phyloP scores from a whole-genome alignment of 2,888 invertebrate species.

The Zygothrica quintamaculata region DNA sequence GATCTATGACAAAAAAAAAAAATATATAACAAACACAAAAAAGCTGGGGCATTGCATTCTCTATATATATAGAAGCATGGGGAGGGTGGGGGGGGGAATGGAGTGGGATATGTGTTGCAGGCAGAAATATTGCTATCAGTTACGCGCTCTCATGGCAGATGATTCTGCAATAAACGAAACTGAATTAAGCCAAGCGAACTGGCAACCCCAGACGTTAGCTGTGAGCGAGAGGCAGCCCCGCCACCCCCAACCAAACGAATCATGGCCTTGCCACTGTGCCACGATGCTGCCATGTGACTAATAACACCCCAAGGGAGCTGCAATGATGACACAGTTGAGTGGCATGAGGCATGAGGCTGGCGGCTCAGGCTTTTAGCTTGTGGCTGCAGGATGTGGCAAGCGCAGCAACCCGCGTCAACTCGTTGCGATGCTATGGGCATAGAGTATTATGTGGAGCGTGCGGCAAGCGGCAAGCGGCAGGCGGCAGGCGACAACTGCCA shows the following conservation, averaged over 20 bases:
- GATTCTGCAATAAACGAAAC: slow-evolving; percentile 55
- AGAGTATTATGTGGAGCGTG: slow-evolving; percentile 3
- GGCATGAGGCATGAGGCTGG: background rate
- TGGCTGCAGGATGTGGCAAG: too few species aligned
- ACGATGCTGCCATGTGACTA: slow-evolving; percentile 73
- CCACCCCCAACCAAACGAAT: slow-evolving; percentile 9
- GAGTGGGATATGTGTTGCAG: background rate
- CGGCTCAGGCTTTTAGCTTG: background rate
- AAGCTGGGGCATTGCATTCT: too few species aligned
- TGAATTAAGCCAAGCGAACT: slow-evolving; percentile 56
- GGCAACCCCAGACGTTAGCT: slow-evolving; percentile 32
- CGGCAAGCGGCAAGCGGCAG: slow-evolving; percentile 13
- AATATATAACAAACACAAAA: too few species aligned
- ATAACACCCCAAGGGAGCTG: slow-evolving; percentile 81
- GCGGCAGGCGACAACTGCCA: slow-evolving; percentile 52
- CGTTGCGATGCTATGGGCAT: too few species aligned
- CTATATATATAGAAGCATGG: too few species aligned
- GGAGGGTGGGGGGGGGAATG: background rate
- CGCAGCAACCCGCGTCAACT: too few species aligned
- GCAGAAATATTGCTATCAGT: slow-evolving; percentile 50
- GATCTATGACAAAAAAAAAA: slow-evolving; percentile 54
- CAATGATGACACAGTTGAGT: slow-evolving; percentile 1
- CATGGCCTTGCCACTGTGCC: slow-evolving; percentile 23
- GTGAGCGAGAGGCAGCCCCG: slow-evolving; percentile 10
- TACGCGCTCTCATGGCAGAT: slow-evolving; percentile 67